Evolutionary conservation across 2,113 vertebrate species (phyloP), one percentile per base, ranked within the genome.

Genomic region (Heteronetta atricapilla): DNA sequence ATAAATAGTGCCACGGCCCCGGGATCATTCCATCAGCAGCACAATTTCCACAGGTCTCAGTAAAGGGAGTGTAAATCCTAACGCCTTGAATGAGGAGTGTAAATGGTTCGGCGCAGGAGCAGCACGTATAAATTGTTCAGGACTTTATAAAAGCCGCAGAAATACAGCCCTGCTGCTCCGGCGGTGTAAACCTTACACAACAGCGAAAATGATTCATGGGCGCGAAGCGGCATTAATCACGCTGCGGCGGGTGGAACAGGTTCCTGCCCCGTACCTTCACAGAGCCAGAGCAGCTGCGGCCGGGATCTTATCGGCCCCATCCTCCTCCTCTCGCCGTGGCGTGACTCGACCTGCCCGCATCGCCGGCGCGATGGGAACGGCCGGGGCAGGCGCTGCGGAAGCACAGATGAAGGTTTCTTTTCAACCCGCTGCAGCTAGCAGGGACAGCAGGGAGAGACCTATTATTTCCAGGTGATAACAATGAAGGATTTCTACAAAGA

Each of bases 391-490:
- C 55, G 80, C 48, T 26, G 73, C 25, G 22, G 87, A 66, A 80
- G 60, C 74, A 60, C 68, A 3, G 7, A 67, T 78, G 44, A 93
- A 18, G 58, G 59, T 14, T 93, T 64, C 76, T 88, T 93, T 66
- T 23, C 48, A 63, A 59, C 60, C 75, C 59, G 34, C 69, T 63
- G 76, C 93, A 67, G 88, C 83, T 55, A 62, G 79, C 64, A 88
- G 82, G 86, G 73, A 68, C 44, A 8, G 82, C 31, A 72, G 83
- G 69, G 72, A 77, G 62, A 69, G 72, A 20, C 58, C 86, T 72
- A 52, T 94, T 96, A 72, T 93, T 93, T 87, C 48, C 90, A 89
- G 90, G 95, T 82, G 81, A 69, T 89, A 96, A 82, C 66, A 90
- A 90, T 6, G 5, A 82, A 86, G 50, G 52, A 60, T 95, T 96